Evolutionary conservation across 1,140 invertebrate species (phyloP).

Genomic region (Aphidius gifuensis): DNA sequence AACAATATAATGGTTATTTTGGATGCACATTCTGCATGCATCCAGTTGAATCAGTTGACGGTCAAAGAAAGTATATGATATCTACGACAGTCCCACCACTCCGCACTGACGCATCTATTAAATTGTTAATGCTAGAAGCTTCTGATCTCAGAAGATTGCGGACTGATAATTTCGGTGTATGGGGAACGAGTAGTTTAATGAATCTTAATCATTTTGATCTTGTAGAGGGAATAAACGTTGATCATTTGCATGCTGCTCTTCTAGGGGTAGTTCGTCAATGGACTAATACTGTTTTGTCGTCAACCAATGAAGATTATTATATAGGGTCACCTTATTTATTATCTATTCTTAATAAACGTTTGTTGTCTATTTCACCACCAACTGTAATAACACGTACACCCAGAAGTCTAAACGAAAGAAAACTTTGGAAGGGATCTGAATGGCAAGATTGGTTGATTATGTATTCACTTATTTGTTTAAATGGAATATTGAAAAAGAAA

Average conservation of each 20-base stretch:
- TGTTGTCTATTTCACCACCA: constrained; percentile 13
- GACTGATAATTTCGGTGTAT: constrained; percentile 15
- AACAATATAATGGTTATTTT: constrained; percentile 22
- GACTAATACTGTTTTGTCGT: constrained; percentile 14
- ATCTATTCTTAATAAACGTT: constrained; percentile 15
- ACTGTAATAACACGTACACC: constrained; percentile 17
- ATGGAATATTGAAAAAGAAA: constrained; percentile 10
- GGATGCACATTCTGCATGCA: constrained; percentile 29
- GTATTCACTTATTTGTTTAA: constrained; percentile 19
- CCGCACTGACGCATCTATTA: no score
- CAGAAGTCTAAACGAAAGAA: constrained; percentile 11
- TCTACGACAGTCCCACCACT: no score
- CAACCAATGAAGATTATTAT: constrained; percentile 16
- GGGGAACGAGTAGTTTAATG: constrained; percentile 26
- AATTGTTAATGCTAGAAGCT: no score
- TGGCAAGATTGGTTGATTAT: constrained; percentile 20
- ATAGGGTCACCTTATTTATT: constrained; percentile 21
- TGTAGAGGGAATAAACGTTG: constrained; percentile 25
- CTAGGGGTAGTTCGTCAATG: constrained; percentile 21
- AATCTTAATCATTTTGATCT: constrained; percentile 25
- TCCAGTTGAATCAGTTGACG: constrained; percentile 11
- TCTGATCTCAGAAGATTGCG: no score
- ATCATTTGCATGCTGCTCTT: constrained; percentile 27
- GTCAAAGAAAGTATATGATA: no score
- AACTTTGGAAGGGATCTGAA: constrained; percentile 21